Evolutionary conservation across 2,113 vertebrate species (phyloP).

Genomic region (Micromys minutus): DNA sequence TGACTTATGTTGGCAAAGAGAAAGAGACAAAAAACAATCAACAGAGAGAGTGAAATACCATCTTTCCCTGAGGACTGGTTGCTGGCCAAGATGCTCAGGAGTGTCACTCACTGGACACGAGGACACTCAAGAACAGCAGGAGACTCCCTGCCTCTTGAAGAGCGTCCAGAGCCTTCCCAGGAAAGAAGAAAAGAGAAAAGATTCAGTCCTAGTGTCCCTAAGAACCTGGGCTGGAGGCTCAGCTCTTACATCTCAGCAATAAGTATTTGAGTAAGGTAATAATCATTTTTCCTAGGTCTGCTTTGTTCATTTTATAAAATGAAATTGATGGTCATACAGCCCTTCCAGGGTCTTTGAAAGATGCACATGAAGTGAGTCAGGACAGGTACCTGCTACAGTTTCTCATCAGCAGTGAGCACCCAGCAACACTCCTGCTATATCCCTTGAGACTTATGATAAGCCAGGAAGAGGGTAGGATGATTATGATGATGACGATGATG

Average conservation of each 20-base stretch:
- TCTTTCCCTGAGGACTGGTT: conserved; percentile 4
- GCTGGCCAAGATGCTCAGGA: background rate
- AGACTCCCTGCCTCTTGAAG: background rate
- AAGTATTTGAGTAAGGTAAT: background rate
- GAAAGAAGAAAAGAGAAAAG: background rate
- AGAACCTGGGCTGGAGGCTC: background rate
- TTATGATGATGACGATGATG: background rate
- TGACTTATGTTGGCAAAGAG: conserved; percentile 49
- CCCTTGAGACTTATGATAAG: background rate
- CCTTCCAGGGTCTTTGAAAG: background rate
- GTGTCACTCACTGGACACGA: background rate
- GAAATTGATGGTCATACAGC: background rate
- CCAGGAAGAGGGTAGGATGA: background rate
- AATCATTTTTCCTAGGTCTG: background rate
- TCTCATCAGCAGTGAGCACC: background rate
- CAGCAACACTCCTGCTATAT: fast-evolving
- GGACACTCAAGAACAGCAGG: background rate
- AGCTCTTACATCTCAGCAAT: background rate
- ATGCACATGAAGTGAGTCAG: background rate
- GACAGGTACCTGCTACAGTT: background rate
- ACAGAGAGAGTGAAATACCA: conserved; percentile 46
- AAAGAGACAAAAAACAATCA: conserved; percentile 56
- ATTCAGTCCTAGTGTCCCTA: background rate
- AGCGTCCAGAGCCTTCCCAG: background rate
- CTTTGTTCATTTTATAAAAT: background rate